Evolutionary conservation across 2,797 vertebrate species (phyloP).

Genomic region (Sphenopsis melanotis): DNA sequence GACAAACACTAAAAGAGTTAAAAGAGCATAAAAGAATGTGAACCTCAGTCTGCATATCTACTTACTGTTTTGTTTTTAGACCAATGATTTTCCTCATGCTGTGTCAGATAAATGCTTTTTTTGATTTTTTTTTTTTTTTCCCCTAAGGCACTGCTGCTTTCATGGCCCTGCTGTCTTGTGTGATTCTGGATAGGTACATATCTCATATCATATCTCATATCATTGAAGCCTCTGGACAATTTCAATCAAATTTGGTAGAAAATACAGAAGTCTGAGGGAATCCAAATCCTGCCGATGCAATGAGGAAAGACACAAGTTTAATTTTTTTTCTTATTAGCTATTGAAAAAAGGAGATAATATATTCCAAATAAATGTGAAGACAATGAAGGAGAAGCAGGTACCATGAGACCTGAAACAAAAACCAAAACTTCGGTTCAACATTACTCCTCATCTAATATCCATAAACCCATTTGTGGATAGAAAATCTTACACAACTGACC

Average conservation of each 20-base stretch:
- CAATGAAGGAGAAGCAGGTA: background rate
- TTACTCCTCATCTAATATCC: background rate
- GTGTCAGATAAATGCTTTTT: background rate
- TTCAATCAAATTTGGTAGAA: background rate
- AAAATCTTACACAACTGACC: fast-evolving
- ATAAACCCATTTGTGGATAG: background rate
- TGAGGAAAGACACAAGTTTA: background rate
- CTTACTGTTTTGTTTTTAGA: background rate
- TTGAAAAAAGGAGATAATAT: fast-evolving
- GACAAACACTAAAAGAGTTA: background rate
- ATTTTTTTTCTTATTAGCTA: background rate
- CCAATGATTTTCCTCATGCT: background rate
- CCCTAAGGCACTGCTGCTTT: background rate
- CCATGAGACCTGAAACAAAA: background rate
- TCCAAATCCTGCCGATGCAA: background rate
- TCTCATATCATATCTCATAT: background rate
- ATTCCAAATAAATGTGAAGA: background rate
- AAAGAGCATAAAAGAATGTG: background rate
- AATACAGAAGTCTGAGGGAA: background rate
- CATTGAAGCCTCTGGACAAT: background rate
- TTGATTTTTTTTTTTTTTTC: background rate
- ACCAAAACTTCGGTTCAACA: background rate
- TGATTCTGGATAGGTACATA: background rate
- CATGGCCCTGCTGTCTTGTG: background rate
- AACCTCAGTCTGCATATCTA: background rate